These are phyloP conservation scores for Aphelenchoides fujianensis DNA, from an alignment of 1,140 invertebrate genomes.

Conservation along the genomic window DNA sequence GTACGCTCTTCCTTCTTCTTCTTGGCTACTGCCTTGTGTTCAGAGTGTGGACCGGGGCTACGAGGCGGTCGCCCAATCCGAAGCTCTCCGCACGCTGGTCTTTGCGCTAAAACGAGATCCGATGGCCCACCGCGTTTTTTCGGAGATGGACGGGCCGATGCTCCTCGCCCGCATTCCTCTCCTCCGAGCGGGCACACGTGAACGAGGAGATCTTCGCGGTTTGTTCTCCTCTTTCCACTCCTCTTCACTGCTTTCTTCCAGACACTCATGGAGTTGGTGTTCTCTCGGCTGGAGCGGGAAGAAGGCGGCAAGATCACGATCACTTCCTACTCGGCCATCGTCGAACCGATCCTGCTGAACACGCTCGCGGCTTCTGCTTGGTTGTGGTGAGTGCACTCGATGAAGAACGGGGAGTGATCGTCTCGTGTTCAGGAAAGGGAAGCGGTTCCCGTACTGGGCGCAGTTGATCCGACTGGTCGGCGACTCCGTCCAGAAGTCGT, in stretches of 20 bases:
- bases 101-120: conserved; percentile 41
- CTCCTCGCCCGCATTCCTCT: conserved; percentile 37
- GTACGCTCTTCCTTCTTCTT: conserved; percentile 32
- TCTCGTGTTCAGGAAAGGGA: conserved; percentile 28
- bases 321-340: conserved; percentile 29
- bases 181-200: conserved; percentile 33
- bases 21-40: too few relatives aligned
- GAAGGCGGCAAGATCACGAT: conserved; percentile 18
- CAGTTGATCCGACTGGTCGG: conserved; percentile 24
- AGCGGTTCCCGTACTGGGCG: conserved; percentile 34
- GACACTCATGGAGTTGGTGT: conserved; percentile 33
- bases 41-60: conserved; percentile 38
- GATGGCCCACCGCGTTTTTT: conserved; percentile 28
- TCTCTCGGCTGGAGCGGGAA: conserved; percentile 34
- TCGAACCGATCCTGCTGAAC: conserved; percentile 34
- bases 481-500: conserved; percentile 16
- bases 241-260: conserved; percentile 25
- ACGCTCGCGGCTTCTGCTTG: conserved; percentile 33
- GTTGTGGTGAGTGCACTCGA: conserved; percentile 31
- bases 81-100: conserved; percentile 33
- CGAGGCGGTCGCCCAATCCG: conserved; percentile 19
- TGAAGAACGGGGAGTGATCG: too few relatives aligned
- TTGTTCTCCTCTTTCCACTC: conserved; percentile 12
- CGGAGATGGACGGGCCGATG: conserved; percentile 23
- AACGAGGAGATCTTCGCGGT: conserved; percentile 20